Conservation (phyloP, 2,113 vertebrate species). For the Fregata magnificens region DNA sequence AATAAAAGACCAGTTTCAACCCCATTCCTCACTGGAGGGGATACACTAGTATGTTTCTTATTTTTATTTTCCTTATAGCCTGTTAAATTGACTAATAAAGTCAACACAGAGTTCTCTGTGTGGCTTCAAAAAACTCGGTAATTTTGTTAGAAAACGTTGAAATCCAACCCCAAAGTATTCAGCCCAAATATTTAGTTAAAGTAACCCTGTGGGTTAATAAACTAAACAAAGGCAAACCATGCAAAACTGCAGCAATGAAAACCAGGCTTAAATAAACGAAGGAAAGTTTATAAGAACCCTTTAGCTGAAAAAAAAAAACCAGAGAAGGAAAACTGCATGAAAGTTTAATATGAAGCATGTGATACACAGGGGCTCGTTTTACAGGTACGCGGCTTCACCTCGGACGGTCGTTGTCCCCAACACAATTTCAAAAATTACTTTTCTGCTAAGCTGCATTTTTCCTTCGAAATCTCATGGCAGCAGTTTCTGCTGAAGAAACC, state of each 20-base stretch:
- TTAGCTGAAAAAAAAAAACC: slow-evolving; percentile 75
- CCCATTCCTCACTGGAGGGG: slow-evolving; percentile 19
- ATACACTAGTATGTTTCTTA: slow-evolving; percentile 63
- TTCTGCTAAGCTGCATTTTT: no score
- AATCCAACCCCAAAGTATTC: slow-evolving; percentile 88
- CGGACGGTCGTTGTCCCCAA: no score
- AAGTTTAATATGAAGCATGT: no score
- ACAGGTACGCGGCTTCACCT: no score
- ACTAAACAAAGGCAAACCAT: slow-evolving; percentile 98
- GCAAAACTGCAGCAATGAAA: slow-evolving; percentile 97
- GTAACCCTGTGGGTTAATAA: slow-evolving; percentile 99
- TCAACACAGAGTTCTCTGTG: slow-evolving; percentile 81
- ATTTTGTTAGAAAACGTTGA: slow-evolving; percentile 88
- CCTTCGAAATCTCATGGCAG: no score
- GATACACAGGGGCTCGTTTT: no score
- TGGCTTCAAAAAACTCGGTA: slow-evolving; percentile 83
- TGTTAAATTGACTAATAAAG: slow-evolving; percentile 84
- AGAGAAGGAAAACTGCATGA: no score
- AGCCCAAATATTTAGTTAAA: slow-evolving; percentile 92
- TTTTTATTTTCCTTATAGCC: slow-evolving; percentile 72
- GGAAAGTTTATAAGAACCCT: slow-evolving; percentile 93
- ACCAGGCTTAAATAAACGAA: slow-evolving; percentile 96
- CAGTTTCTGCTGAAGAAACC: no score
- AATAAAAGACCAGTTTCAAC: neutral
- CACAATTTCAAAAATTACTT: no score